Evolutionary conservation across 2,113 vertebrate genomes (phyloP), one percentile per base, ranked within the genome.

Genomic region (Gymnarchus niloticus): DNA sequence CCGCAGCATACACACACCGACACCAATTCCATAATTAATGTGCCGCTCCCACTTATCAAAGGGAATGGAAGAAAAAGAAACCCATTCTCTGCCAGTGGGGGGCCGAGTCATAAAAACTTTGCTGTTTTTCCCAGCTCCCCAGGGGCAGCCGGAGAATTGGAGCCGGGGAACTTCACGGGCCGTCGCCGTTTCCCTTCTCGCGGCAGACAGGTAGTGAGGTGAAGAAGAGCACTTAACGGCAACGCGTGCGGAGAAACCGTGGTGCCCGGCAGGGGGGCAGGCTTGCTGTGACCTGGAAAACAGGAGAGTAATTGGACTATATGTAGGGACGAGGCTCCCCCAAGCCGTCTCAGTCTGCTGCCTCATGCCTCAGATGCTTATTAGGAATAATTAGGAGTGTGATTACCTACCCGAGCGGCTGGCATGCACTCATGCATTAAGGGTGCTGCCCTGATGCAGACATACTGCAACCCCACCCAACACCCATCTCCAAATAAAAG

Each of bases 321-420:
- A 57, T 37, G 56, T 86, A 37, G 61, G 87, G 86, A 81, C 86
- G 87, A 59, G 65, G 49, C 83, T 80, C 61, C 41, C 57, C 25
- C 81, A 87, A 86, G 89, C 85, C 85, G 87, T 86, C 86, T 89
- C 90, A 86, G 90, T 90, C 89, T 90, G 85, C 85, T 87, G 87
- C 86, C 65, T 84, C 57, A 86, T 87, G 88, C 89, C 87, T 91
- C 87, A 85, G 90, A 87, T 87, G 83, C 91, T 92, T 89, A 90
- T 92, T 92, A 91, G 88, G 3, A 83, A 90, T 92, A 92, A 93
- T 92, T 89, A 86, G 87, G 89, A 87, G 89, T 89, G 87, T 89
- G 89, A 92, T 92, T 89, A 91, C 92, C 88, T 86, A 33, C 81
- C 85, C 89, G 90, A 92, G 90, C 89, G 89, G n/a, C n/a, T n/a